phyloP scores from a whole-genome alignment of 2,888 invertebrate genomes.

The Diarsia rubi region DNA sequence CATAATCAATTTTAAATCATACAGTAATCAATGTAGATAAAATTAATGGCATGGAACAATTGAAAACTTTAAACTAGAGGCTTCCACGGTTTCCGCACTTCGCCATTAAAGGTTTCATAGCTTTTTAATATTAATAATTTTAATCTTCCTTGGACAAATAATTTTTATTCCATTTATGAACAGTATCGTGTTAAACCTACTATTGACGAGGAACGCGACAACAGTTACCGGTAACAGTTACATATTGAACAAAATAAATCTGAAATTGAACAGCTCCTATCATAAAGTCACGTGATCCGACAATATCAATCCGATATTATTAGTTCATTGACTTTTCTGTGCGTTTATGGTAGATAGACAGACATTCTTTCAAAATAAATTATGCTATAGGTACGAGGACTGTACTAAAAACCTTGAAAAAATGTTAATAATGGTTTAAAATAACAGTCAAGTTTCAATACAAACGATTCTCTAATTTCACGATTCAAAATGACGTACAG shows the following conservation, averaged over 20 bases:
- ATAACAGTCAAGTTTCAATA: not conserved
- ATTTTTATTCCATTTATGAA: not conserved
- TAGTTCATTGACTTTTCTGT: conserved; percentile 41
- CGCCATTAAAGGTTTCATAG: too few species aligned
- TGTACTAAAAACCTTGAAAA: not conserved
- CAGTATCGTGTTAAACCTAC: not conserved
- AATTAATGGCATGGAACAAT: too few species aligned
- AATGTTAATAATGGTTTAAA: not conserved
- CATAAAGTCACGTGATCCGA: conserved; percentile 43
- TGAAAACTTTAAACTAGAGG: too few species aligned
- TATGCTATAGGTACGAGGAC: not conserved
- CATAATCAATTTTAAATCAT: not conserved
- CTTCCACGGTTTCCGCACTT: too few species aligned
- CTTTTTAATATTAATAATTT: too few species aligned
- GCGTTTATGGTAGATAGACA: not conserved
- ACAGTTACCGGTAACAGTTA: too few species aligned
- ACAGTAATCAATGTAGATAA: too few species aligned
- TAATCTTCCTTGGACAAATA: not conserved
- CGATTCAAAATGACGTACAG: not conserved
- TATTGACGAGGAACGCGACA: not conserved
- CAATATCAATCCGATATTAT: conserved; percentile 49
- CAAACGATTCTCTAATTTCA: not conserved
- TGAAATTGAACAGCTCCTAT: not conserved
- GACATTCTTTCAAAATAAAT: not conserved
- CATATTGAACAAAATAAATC: conserved; percentile 38